phyloP scores from a whole-genome alignment of 2,113 vertebrate species.

The Labeo catla region DNA sequence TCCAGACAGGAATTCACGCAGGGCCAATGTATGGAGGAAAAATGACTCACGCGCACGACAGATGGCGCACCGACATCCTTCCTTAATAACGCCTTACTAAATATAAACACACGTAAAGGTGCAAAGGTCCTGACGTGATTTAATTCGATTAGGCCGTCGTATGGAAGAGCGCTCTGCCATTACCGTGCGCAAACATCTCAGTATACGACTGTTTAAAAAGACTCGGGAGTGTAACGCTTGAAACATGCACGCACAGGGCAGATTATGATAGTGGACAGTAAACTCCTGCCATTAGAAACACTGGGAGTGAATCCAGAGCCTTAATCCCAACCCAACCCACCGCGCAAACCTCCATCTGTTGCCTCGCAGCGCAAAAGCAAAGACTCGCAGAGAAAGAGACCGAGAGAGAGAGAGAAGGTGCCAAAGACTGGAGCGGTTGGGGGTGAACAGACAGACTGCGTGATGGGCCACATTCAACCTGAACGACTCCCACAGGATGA shows the following conservation, averaged over 20 bases:
- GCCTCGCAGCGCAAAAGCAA: constrained; percentile 75
- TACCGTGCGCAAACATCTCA: constrained; percentile 21
- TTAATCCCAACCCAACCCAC: constrained; percentile 82
- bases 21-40: constrained; percentile 1
- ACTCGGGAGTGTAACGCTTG: constrained; percentile 28
- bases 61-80: constrained; percentile 14
- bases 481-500: background rate
- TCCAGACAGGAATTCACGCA: background rate
- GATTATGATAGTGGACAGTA: constrained; percentile 77
- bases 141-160: background rate
- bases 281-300: constrained; percentile 76
- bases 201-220: constrained; percentile 20
- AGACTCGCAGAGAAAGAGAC: constrained; percentile 67
- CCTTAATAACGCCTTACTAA: background rate
- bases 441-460: constrained; percentile 71
- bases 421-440: constrained; percentile 79
- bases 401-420: constrained; percentile 73
- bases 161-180: background rate
- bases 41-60: background rate
- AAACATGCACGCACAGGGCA: constrained; percentile 64
- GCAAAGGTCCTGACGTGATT: background rate
- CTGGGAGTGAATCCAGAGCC: constrained; percentile 76
- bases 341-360: constrained; percentile 83
- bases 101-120: constrained; percentile 5
- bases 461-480: constrained; percentile 30